A percentile compares a stretch with the other conserved stretches of the same genome.
These are phyloP conservation scores for Oreochromis aureus DNA, from an alignment of 2,113 vertebrate genomes.

Conservation along the genomic window DNA sequence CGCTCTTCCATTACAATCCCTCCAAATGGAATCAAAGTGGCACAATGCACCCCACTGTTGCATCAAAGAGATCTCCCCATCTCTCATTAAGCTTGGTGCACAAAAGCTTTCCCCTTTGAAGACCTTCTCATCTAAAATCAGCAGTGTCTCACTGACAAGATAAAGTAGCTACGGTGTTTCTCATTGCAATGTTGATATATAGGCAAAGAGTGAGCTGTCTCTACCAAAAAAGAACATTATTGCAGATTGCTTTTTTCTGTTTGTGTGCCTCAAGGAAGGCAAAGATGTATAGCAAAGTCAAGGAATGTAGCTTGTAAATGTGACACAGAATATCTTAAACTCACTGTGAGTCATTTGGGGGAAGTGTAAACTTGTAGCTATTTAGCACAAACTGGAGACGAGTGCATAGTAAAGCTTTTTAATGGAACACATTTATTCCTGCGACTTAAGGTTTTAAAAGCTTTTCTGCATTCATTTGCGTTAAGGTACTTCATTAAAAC, in stretches of 20 bases:
- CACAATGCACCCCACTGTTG: conserved; percentile 56
- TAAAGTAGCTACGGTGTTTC: conserved; percentile 1
- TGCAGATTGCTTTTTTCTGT: background rate
- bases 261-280: background rate
- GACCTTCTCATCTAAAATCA: conserved; percentile 45
- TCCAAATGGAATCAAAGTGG: conserved; percentile 68
- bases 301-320: background rate
- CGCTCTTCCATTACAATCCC: conserved; percentile 38
- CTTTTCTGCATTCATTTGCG: background rate
- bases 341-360: background rate
- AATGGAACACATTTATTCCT: background rate
- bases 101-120: conserved; percentile 55
- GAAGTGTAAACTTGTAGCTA: background rate
- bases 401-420: background rate
- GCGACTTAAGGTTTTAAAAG: background rate
- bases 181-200: background rate
- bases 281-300: background rate
- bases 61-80: conserved; percentile 58
- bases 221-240: background rate
- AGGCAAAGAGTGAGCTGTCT: background rate
- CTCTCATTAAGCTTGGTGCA: conserved; percentile 54
- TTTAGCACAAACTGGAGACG: background rate
- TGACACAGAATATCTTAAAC: background rate
- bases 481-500: conserved; percentile 10
- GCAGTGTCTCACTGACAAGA: conserved; percentile 38